Conservation (phyloP, 92 coral and sea anemone genomes). For the Desmophyllum pertusum region DNA sequence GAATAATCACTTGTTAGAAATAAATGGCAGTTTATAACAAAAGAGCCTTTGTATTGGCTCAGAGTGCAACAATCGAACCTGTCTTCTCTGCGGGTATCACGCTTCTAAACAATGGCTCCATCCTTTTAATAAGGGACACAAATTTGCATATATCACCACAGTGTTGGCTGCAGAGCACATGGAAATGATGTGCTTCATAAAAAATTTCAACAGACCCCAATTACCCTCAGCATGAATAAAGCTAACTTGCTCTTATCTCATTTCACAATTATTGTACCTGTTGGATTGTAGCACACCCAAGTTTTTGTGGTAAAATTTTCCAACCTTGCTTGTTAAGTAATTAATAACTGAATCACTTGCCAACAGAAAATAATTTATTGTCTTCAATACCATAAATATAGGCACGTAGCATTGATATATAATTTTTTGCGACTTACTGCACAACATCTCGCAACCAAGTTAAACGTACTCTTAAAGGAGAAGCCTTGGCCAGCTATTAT, state of each 20-base stretch:
- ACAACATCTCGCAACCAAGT: constrained; percentile 31
- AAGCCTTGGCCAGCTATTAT: constrained; percentile 29
- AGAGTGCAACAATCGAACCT: constrained; percentile 48
- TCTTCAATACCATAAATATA: constrained; percentile 74
- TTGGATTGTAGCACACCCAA: background rate
- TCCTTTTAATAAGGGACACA: constrained; percentile 14
- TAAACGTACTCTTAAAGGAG: constrained; percentile 10
- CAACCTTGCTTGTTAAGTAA: constrained; percentile 13
- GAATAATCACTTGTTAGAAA: constrained; percentile 24
- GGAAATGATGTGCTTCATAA: constrained; percentile 47
- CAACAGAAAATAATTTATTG: constrained; percentile 75
- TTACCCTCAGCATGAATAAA: background rate
- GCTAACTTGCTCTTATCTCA: background rate
- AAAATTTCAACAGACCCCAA: background rate
- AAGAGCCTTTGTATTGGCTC: constrained; percentile 41
- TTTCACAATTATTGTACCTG: background rate
- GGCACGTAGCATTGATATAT: constrained; percentile 46
- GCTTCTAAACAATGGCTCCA: constrained; percentile 44
- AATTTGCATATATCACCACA: constrained; percentile 63
- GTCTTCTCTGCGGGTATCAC: constrained; percentile 66
- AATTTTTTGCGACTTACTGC: constrained; percentile 22
- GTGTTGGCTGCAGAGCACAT: constrained; percentile 58
- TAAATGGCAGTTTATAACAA: constrained; percentile 50
- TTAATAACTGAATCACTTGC: constrained; percentile 36
- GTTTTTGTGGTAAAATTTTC: constrained; percentile 24